phyloP scores from a whole-genome alignment of 1,140 invertebrate species.

The Magallana ariakensis region DNA sequence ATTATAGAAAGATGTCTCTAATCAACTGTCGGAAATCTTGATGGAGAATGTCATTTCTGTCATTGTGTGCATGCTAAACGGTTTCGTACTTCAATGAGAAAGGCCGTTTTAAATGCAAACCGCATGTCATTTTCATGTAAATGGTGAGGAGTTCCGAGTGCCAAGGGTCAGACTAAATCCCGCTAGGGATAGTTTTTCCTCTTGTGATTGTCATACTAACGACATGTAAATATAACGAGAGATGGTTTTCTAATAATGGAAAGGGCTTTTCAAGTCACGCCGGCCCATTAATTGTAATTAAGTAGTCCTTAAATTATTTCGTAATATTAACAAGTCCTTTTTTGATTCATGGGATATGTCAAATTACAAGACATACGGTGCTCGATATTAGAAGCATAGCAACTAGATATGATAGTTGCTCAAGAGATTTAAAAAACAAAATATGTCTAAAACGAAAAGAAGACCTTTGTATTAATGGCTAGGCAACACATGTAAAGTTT shows the following conservation, averaged over 20 bases:
- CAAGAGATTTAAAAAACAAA: background rate
- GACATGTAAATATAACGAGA: constrained; percentile 38
- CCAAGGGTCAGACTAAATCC: constrained; percentile 21
- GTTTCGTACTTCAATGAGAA: constrained; percentile 34
- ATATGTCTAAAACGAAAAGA: background rate
- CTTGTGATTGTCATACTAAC: constrained; percentile 36
- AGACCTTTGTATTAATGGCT: background rate
- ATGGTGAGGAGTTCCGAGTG: constrained; percentile 26
- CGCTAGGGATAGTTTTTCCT: constrained; percentile 22
- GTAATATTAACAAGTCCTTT: constrained; percentile 22
- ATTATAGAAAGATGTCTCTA: constrained; percentile 21
- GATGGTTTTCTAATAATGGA: constrained; percentile 33
- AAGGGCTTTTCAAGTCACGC: constrained; percentile 6
- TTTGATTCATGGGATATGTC: constrained; percentile 28
- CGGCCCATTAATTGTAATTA: constrained; percentile 32
- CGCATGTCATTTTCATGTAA: constrained; percentile 38
- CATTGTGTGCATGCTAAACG: constrained; percentile 23
- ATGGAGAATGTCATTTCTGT: constrained; percentile 25
- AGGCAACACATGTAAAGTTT: background rate
- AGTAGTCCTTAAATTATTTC: constrained; percentile 26
- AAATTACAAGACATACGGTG: background rate
- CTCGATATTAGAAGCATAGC: background rate
- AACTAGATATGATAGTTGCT: background rate
- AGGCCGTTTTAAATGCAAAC: constrained; percentile 13
- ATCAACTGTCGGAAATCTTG: constrained; percentile 22